Evolutionary conservation across 2,888 invertebrate species (phyloP).

Genomic region (Adela reaumurella): DNA sequence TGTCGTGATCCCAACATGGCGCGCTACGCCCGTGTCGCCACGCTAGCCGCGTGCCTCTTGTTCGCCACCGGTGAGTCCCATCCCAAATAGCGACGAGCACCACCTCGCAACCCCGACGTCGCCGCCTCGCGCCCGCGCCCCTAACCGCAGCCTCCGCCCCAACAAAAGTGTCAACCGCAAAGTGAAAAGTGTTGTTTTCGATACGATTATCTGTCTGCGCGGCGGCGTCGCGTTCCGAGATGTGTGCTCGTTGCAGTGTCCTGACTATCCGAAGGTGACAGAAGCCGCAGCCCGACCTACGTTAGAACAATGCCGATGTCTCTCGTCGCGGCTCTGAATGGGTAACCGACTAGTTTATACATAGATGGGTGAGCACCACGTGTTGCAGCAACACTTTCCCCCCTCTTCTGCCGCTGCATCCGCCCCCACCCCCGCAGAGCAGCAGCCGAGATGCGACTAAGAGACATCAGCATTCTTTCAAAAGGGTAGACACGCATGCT

Average conservation of each 20-base stretch:
- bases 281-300: too few species aligned
- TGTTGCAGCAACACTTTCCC: too few species aligned
- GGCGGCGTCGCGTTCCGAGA: neutral
- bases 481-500: too few species aligned
- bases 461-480: too few species aligned
- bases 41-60: slow-evolving; percentile 54
- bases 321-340: too few species aligned
- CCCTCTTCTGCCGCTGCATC: too few species aligned
- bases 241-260: neutral
- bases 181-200: neutral
- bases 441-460: too few species aligned
- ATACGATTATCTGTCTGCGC: neutral
- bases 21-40: slow-evolving; percentile 56
- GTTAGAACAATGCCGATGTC: too few species aligned
- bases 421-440: too few species aligned
- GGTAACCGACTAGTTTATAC: too few species aligned
- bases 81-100: slow-evolving; percentile 3
- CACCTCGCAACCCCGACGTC: slow-evolving; percentile 14
- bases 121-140: slow-evolving; percentile 38
- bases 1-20: slow-evolving; percentile 59
- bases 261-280: too few species aligned
- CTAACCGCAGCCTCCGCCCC: slow-evolving; percentile 14
- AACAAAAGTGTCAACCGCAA: neutral
- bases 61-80: slow-evolving; percentile 54
- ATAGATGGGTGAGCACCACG: too few species aligned